Evolutionary conservation across 2,888 invertebrate species (phyloP), one percentile per base, ranked within the genome.

Genomic region (Eilema griseolum): DNA sequence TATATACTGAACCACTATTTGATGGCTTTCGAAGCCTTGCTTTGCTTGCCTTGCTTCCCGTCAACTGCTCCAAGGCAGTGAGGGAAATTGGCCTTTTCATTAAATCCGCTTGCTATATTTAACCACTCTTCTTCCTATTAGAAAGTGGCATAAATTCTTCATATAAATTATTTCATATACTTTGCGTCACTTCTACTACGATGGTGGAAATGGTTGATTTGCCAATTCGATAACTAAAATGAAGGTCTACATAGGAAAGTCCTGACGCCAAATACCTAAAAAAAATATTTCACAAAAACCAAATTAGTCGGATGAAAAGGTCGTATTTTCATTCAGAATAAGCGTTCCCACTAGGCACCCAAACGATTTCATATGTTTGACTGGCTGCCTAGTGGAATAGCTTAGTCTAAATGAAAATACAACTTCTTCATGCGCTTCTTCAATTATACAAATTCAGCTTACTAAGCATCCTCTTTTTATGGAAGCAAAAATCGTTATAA

Each of bases 51-150:
- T n/a, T 81, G 76, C 61, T 81, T 81, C 24, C 85, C 86, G 71
- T 85, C 85, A 23, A 87, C 72, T 26, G 80, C 75, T 60, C 82
- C 83, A 52, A 78, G 68, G 66, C 76, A 76, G 72, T 85, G 77
- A 26, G 86, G 85, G 79, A 87, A 87, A 68, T 85, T 81, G 67
- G 83, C 76, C 66, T 69, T 75, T 73, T 61, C 74, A 57, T 82
- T 68, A 77, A 82, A 86, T 61, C 76, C 78, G 67, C 69, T n/a
- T 63, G 82, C 77, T 61, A 83, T 82, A 66, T 66, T 67, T 69
- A 77, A 71, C 85, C 82, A 85, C 56, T 75, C 66, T 69, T n/a
- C n/a, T 23, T 80, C 78, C 78, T 74, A 68, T 80, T 76, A 61
- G 82, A 73, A 74, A 73, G 68, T 62, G 66, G 69, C 74, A 78